These are phyloP conservation scores for Drosophila kokeensis DNA, from an alignment of 2,888 invertebrate species.

Conservation along the genomic window DNA sequence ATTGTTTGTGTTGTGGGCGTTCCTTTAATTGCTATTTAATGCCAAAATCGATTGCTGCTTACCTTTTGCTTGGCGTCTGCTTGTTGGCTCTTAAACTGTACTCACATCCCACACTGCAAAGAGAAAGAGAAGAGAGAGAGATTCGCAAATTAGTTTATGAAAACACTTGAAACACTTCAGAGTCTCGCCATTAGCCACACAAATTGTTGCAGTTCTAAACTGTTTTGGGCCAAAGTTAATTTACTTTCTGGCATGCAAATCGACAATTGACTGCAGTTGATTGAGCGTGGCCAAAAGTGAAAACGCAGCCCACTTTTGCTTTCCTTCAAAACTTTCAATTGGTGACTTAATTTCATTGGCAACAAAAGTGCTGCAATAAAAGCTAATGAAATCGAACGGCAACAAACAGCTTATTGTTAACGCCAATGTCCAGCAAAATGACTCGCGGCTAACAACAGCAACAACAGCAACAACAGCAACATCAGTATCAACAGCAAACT, in stretches of 20 bases:
- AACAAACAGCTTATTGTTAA: conserved; percentile 60
- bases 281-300: conserved; percentile 62
- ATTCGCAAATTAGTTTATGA: conserved; percentile 58
- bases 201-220: conserved; percentile 41
- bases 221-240: conserved; percentile 54
- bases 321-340: conserved; percentile 75
- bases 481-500: conserved; percentile 10
- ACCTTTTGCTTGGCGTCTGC: conserved; percentile 58
- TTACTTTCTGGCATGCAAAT: conserved; percentile 59
- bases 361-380: conserved; percentile 73
- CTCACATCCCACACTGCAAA: conserved; percentile 63
- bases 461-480: conserved; percentile 11
- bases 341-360: conserved; percentile 78
- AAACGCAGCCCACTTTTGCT: conserved; percentile 70
- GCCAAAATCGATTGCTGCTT: conserved; percentile 61
- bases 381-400: conserved; percentile 79
- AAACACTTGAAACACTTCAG: conserved; percentile 47
- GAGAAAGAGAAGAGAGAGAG: conserved; percentile 17
- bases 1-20: conserved; percentile 23
- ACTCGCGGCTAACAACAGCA: conserved; percentile 26
- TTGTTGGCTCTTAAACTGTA: conserved; percentile 55
- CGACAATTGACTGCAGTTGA: conserved; percentile 58
- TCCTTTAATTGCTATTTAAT: conserved; percentile 63
- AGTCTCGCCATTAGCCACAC: conserved; percentile 3
- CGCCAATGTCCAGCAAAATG: conserved; percentile 47